A percentile compares a stretch with the other conserved stretches of the same genome.
Evolutionary conservation across 2,888 invertebrate genomes (phyloP).

Genomic region (Gnatocerus cornutus): DNA sequence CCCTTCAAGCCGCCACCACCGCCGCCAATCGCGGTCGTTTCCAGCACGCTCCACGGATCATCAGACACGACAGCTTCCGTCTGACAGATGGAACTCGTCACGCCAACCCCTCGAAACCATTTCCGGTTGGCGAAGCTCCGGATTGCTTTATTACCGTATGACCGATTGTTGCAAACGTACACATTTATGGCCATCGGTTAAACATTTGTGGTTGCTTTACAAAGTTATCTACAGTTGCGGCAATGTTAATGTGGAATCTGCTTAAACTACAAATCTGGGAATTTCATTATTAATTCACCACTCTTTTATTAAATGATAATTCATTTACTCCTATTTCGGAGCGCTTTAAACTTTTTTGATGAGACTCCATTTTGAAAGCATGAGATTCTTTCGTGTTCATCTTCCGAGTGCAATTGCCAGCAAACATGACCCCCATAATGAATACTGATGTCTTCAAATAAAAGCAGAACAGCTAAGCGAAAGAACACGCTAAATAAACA

Average conservation of each 20-base stretch:
- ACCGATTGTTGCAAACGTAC: conserved; percentile 3
- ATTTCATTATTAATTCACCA: not conserved
- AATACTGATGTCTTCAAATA: not conserved
- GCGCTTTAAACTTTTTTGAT: no score
- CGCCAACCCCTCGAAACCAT: conserved; percentile 53
- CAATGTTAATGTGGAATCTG: not conserved
- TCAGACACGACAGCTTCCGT: conserved; percentile 60
- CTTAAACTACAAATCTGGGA: not conserved
- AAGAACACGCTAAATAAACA: conserved; percentile 12
- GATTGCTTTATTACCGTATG: conserved; percentile 55
- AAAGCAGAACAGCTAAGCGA: conserved; percentile 7
- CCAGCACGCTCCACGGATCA: conserved; percentile 52
- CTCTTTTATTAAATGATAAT: no score
- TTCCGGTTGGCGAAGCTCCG: conserved; percentile 52
- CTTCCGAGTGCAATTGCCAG: not conserved
- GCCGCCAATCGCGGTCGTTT: conserved; percentile 45
- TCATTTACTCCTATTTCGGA: no score
- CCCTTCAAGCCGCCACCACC: conserved; percentile 43
- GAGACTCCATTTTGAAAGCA: no score
- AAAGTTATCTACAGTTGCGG: not conserved
- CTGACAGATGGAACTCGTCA: conserved; percentile 61
- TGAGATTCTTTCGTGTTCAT: no score
- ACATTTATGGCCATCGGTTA: not conserved
- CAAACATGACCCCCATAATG: not conserved
- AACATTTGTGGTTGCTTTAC: not conserved